Base-by-base conservation (phyloP, 2,113 vertebrate genomes). In the Phylloscopus trochilus region DNA sequence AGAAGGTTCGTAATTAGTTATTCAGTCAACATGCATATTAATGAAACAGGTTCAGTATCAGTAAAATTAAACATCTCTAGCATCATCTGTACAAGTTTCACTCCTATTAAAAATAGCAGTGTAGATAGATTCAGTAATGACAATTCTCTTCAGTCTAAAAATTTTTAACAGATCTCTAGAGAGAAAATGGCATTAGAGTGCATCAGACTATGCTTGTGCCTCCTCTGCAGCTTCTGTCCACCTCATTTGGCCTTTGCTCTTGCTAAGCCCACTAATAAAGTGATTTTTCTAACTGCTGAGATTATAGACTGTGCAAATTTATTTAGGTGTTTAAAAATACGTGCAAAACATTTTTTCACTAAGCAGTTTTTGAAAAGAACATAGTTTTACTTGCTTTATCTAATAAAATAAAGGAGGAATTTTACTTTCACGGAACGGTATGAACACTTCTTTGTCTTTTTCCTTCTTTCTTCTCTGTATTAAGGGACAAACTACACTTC, bases 61-160 rank as follows among this genome's bases (percentile, higher is more conserved):
- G 79, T 79, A 97, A 97, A 97, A 97, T 89, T 59, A 96, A 96
- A 72, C 55, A 91, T 79, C 70, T 86, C 33, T 90, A 85, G 74
- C 64, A 95, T 91, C 70, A 91, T 66, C 62, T 70, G 41, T 43
- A 52, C 35, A 89, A 77, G 46, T 87, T 96, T 92, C 55, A 84
- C 75, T 90, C 79, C 82, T 92, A 63, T 37, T 52, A 87, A 90
- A 95, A 87, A 77, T 43, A 87, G 14, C 35, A 83, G n/a, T 76
- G 52, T 28, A 81, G 70, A 67, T 60, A 92, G 55, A 75, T 87
- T 41, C 72, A 91, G 80, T 58, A 80, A 56, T 46, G 72, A 91
- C 87, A 89, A 59, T 92, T 92, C 60, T 93, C 37, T 93, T 89
- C 51, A n/a, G 26, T 68, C 37, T 84, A 86, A 95, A 92, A 87